These are phyloP conservation scores for Eupithecia centaureata DNA, from an alignment of 2,888 invertebrate species.

Conservation along the genomic window DNA sequence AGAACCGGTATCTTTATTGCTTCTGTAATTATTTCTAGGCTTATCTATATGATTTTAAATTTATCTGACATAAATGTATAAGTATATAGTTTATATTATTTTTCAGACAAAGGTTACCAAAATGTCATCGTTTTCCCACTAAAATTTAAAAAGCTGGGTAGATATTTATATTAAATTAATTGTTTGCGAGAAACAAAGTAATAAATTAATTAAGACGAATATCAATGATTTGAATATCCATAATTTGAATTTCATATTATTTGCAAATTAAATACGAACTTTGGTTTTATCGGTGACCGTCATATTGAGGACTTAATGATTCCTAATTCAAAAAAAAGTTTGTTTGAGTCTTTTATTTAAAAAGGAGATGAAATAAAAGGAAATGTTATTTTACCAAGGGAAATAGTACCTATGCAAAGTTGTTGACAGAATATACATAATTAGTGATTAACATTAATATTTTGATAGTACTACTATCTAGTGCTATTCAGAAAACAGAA, in stretches of 20 bases:
- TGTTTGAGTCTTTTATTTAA: no score
- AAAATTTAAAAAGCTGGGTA: neutral
- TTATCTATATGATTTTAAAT: neutral
- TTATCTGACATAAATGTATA: neutral
- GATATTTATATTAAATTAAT: neutral
- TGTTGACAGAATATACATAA: no score
- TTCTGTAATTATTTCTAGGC: neutral
- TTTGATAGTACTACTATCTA: no score
- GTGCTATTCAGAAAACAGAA: no score
- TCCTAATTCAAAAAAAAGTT: no score
- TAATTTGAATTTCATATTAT: constrained; percentile 16
- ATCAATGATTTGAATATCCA: constrained; percentile 19
- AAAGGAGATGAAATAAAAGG: no score
- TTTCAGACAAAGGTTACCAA: neutral
- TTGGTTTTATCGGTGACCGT: neutral
- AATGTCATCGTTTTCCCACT: constrained; percentile 1
- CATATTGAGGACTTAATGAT: neutral
- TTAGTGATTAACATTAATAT: no score
- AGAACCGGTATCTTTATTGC: constrained; percentile 13
- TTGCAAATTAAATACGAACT: neutral
- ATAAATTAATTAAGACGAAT: constrained; percentile 21
- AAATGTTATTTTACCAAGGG: no score
- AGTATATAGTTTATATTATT: neutral
- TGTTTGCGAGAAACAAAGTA: constrained; percentile 19
- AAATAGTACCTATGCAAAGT: no score